phyloP scores from a whole-genome alignment of 2,888 invertebrate genomes.

The Lysandra bellargus region DNA sequence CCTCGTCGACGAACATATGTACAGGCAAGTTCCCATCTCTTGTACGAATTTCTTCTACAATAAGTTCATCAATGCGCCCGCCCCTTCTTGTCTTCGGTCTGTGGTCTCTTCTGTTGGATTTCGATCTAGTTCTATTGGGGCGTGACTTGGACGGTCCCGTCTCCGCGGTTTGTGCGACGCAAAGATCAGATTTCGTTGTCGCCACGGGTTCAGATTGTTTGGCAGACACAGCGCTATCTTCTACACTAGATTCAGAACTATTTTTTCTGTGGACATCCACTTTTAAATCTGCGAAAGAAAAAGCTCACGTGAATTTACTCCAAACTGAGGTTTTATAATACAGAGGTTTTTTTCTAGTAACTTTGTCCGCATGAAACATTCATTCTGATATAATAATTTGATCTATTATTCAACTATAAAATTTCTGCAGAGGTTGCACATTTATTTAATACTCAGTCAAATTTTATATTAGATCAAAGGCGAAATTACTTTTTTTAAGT shows the following conservation, averaged over 20 bases:
- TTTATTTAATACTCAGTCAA: too few relatives aligned
- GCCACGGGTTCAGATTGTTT: slow-evolving; percentile 64
- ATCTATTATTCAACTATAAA: too few relatives aligned
- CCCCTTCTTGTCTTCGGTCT: slow-evolving; percentile 58
- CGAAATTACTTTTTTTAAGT: too few relatives aligned
- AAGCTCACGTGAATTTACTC: not conserved
- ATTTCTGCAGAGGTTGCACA: too few relatives aligned
- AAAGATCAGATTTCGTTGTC: slow-evolving; percentile 66
- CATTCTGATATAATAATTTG: too few relatives aligned
- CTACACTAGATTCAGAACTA: slow-evolving; percentile 92
- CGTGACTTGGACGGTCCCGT: slow-evolving; percentile 60
- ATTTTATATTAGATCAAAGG: too few relatives aligned
- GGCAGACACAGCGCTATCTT: slow-evolving; percentile 79
- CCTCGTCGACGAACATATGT: slow-evolving; percentile 70
- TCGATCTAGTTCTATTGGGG: slow-evolving; percentile 58
- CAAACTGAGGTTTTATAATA: too few relatives aligned
- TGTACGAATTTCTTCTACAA: slow-evolving; percentile 61
- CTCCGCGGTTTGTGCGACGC: slow-evolving; percentile 57
- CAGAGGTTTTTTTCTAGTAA: too few relatives aligned
- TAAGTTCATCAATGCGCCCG: slow-evolving; percentile 65
- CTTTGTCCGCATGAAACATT: too few relatives aligned
- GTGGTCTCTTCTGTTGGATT: slow-evolving; percentile 60
- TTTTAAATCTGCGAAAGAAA: slow-evolving; percentile 85
- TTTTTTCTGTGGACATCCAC: slow-evolving; percentile 96
- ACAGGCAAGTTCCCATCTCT: slow-evolving; percentile 61